Evolutionary conservation across 2,888 invertebrate species (phyloP).

Genomic region (Chelonus formosanus): DNA sequence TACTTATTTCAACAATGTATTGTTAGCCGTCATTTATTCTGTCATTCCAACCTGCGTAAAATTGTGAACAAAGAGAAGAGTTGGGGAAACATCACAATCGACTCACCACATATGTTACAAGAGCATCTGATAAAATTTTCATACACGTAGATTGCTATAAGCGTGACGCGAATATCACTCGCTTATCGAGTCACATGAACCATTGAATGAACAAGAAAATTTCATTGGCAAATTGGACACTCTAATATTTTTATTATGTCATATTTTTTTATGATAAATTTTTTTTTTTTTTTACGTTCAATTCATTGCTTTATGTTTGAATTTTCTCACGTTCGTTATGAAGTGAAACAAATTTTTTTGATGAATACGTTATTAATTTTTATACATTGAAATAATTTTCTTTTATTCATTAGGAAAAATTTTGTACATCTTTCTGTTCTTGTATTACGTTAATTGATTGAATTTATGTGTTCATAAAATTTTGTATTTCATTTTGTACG

Average conservation of each 20-base stretch:
- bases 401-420: too few relatives aligned
- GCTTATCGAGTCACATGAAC: conserved; percentile 24
- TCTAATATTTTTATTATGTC: background rate
- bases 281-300: background rate
- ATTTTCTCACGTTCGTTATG: background rate
- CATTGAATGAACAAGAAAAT: conserved; percentile 20
- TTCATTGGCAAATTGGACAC: conserved; percentile 1
- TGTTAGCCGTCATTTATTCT: too few relatives aligned
- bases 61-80: conserved; percentile 7
- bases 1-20: conserved; percentile 6
- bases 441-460: too few relatives aligned
- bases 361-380: too few relatives aligned
- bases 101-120: conserved; percentile 18
- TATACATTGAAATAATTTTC: too few relatives aligned
- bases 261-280: background rate
- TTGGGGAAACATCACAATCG: conserved; percentile 11
- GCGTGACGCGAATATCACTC: conserved; percentile 26
- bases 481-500: too few relatives aligned
- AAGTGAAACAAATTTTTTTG: too few relatives aligned
- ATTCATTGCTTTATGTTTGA: background rate
- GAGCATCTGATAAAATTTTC: conserved; percentile 33
- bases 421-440: too few relatives aligned
- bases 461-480: too few relatives aligned
- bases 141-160: conserved; percentile 22
- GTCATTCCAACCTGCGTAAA: conserved; percentile 5